Percentiles rank a stretch among this genome's conserved stretches.
Conservation (phyloP, 2,797 vertebrate species). For the Simalia tracyae region DNA sequence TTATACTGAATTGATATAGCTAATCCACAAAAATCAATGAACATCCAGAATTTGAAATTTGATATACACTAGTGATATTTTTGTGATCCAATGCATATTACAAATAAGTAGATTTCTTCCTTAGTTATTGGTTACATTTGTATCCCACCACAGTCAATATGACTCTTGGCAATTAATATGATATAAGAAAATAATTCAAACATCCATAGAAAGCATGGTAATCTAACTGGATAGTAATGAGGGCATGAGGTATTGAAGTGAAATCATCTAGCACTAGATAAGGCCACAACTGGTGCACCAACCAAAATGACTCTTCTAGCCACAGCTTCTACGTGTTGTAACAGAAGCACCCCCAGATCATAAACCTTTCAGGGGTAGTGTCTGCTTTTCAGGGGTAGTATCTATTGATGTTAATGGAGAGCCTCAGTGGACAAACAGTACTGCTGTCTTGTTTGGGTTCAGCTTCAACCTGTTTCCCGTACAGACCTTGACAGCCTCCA, state of each 20-base stretch:
- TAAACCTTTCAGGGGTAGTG: not conserved
- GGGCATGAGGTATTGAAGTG: not conserved
- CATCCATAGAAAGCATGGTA: too few species aligned
- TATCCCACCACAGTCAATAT: too few species aligned
- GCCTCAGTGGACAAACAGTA: not conserved
- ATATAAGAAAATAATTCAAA: too few species aligned
- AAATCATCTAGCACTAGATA: not conserved
- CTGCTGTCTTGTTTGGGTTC: not conserved
- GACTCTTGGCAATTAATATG: too few species aligned
- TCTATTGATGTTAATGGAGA: not conserved
- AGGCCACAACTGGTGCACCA: not conserved
- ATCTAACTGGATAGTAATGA: too few species aligned
- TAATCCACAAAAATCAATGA: not conserved
- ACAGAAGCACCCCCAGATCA: not conserved
- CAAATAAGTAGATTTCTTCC: not conserved
- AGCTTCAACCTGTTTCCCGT: not conserved
- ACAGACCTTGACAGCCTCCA: not conserved
- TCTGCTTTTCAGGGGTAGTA: not conserved
- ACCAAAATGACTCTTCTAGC: not conserved
- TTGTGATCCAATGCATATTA: not conserved
- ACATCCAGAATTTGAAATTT: not conserved
- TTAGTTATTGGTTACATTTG: too few species aligned
- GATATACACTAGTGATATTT: not conserved
- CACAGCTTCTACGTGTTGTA: not conserved
- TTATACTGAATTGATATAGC: too few species aligned